Evolutionary conservation across 1,140 invertebrate species (phyloP), one percentile per base, ranked within the genome.

Genomic region (Leptonema lineaticorne): DNA sequence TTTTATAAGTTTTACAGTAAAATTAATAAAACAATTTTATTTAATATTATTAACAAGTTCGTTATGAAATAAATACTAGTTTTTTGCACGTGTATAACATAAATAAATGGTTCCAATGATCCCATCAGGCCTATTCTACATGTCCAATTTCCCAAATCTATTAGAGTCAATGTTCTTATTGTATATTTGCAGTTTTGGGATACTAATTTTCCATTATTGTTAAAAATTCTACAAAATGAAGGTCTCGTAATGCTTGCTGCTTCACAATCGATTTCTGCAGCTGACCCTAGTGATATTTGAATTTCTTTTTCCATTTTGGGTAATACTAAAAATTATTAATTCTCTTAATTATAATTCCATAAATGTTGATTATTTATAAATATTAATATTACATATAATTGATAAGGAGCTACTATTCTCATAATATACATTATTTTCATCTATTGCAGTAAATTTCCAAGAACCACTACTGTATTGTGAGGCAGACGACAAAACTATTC

Each of bases 131-230:
- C 65, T 37, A 73, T 65, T 20, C 29, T 30, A 37, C 71, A 73
- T 0, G 64, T 73, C 71, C 71, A 73, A 29, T 58, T 48, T 2
- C 71, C 71, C 0, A 65, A 45, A 45, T 68, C 18, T 9, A 69
- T 50, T 7, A 29, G n/a, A 58, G 46, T 73, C 7, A 73, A 50
- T 14, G 68, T 50, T 30, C 64, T 9, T n/a, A 73, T 45, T 1
- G n/a, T 41, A 14, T 18, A 18, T 5, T 46, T 30, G 33, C 71
- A 73, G 2, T 48, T 30, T 9, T 57, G n/a, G 26, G 33, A 26
- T 11, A 62, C n/a, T 8, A 68, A 27, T 41, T 65, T 14, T 18
- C 30, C 29, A 18, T 0, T 48, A 48, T 69, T 73, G 30, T 60
- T 48, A 14, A 48, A 29, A 63, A 73, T 64, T 4, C 24, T 60